Conservation (phyloP, 2,888 invertebrate species). For the Meloe dianella region DNA sequence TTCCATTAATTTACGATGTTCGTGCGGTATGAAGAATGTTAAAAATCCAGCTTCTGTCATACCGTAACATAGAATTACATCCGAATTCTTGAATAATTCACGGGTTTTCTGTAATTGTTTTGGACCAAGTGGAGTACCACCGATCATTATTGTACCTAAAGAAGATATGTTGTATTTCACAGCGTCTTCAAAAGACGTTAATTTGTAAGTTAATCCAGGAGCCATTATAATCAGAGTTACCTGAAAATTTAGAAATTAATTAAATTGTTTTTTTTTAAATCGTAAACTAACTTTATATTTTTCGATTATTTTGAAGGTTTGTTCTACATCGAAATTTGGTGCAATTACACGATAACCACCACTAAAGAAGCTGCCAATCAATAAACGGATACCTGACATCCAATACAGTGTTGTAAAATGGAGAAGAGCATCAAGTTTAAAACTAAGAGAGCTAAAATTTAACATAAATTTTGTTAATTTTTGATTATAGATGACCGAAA, state of each 20-base stretch:
- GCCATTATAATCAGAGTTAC: constrained; percentile 32
- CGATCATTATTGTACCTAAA: constrained; percentile 33
- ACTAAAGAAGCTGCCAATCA: constrained; percentile 33
- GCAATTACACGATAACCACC: constrained; percentile 41
- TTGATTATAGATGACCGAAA: background rate
- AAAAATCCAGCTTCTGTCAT: constrained; percentile 56
- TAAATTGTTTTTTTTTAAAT: background rate
- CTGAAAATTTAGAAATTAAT: constrained; percentile 10
- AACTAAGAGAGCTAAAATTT: constrained; percentile 15
- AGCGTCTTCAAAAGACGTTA: constrained; percentile 32
- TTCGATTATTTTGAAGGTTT: constrained; percentile 37
- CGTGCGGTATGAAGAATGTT: constrained; percentile 27
- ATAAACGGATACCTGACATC: constrained; percentile 42
- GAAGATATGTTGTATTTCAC: constrained; percentile 36
- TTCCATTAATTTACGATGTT: constrained; percentile 8
- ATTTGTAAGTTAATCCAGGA: constrained; percentile 37
- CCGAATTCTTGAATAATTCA: constrained; percentile 49
- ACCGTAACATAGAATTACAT: constrained; percentile 54
- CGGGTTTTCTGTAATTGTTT: constrained; percentile 36
- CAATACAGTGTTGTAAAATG: constrained; percentile 46
- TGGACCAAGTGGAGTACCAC: constrained; percentile 38
- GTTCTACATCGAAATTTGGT: constrained; percentile 37
- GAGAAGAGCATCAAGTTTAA: constrained; percentile 17
- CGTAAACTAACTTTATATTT: constrained; percentile 49
- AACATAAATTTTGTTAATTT: background rate